Conservation (phyloP, 2,797 vertebrate genomes). For the Fringilla coelebs region DNA sequence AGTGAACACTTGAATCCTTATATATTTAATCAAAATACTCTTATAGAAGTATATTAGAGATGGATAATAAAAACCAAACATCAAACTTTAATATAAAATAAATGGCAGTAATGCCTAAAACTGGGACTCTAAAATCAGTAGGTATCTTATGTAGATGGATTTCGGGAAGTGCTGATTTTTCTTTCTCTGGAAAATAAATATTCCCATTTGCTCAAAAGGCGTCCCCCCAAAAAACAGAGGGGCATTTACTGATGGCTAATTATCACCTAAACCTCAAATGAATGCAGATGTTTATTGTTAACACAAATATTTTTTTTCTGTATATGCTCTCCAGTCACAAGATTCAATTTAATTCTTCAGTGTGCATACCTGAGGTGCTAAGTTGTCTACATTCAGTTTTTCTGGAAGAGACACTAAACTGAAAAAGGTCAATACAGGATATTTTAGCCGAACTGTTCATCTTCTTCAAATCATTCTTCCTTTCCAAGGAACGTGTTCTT, state of each 20-base stretch:
- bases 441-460: neutral
- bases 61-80: neutral
- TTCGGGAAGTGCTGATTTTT: neutral
- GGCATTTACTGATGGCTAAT: neutral
- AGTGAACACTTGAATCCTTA: neutral
- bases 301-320: neutral
- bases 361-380: conserved; percentile 43
- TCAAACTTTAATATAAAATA: neutral
- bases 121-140: neutral
- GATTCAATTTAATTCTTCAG: conserved; percentile 13
- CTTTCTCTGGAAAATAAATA: neutral
- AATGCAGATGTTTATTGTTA: conserved; percentile 37
- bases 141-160: neutral
- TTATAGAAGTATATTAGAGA: neutral
- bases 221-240: neutral
- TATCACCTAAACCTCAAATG: neutral
- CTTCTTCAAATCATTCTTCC: conserved; percentile 20
- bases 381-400: conserved; percentile 47
- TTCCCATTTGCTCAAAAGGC: neutral
- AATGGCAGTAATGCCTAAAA: neutral
- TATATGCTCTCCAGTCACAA: neutral
- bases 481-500: conserved; percentile 1
- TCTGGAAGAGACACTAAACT: conserved; percentile 51
- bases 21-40: conserved; percentile 7
- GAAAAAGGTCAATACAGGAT: conserved; percentile 23